Evolutionary conservation across 2,113 vertebrate species (phyloP).

Genomic region (Vombatus ursinus): DNA sequence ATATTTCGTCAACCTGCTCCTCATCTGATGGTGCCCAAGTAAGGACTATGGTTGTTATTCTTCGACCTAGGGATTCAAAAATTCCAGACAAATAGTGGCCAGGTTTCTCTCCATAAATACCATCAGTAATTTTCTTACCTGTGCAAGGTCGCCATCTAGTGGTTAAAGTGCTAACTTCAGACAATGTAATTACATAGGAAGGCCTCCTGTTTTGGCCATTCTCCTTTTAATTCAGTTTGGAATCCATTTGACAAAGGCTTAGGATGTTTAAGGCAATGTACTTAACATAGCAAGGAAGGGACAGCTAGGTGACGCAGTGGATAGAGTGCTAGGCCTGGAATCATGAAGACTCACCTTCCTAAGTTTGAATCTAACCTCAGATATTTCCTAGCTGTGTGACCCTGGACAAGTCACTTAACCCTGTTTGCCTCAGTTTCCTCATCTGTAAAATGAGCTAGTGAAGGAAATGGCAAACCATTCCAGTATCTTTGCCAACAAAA

Average conservation of each 20-base stretch:
- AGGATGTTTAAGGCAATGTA: background rate
- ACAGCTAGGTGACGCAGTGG: background rate
- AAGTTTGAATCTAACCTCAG: background rate
- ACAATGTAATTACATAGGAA: background rate
- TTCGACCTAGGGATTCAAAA: background rate
- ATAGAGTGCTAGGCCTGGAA: background rate
- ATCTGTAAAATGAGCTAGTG: background rate
- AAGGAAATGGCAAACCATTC: background rate
- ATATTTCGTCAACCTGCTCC: background rate
- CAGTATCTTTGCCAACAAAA: background rate
- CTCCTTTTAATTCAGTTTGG: background rate
- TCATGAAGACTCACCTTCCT: background rate
- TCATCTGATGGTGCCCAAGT: background rate
- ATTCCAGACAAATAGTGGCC: background rate
- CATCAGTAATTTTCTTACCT: background rate
- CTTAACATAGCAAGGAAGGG: background rate
- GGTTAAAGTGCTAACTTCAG: background rate
- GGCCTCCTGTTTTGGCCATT: background rate
- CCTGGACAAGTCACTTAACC: background rate
- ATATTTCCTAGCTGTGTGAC: background rate
- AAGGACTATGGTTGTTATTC: background rate
- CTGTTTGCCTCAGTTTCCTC: background rate
- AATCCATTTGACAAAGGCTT: background rate
- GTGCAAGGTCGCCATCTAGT: background rate
- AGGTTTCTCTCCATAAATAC: background rate